Base-by-base conservation (phyloP, 2,113 vertebrate genomes). In the Dasypus novemcinctus region DNA sequence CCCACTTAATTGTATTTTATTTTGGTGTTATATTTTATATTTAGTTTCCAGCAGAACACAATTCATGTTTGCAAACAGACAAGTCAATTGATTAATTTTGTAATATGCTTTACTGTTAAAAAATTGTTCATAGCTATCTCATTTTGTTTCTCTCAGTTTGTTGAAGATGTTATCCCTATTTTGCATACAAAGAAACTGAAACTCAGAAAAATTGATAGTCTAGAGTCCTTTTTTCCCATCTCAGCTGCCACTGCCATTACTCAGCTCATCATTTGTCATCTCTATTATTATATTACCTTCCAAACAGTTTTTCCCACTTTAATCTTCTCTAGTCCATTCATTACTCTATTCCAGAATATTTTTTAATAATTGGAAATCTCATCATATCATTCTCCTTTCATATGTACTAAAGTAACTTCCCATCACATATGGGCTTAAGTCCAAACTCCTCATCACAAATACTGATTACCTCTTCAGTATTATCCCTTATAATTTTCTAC, bases 1-100 rank as follows among this genome's bases (percentile, higher is more conserved):
- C n/a, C 68, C 17, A 63, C 25, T 38, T 79, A 57, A 63, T 94
- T 43, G 63, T 95, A 38, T 76, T 90, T 91, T 95, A n/a, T 76
- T 90, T 92, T 84, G 94, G 38, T 81, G 23, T 93, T 96, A 7
- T n/a, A 72, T 93, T 96, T 90, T 78, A 63, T 79, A 79, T 54
- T 91, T 76, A 29, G 11, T 93, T 94, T 95, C 85, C 68, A 94
- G 61, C 71, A 90, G 52, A 82, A 71, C 87, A 91, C 63, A 92
- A 92, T 90, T 63, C 43, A 66, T 91, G 29, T 97, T 94, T 95
- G 46, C 87, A 92, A 54, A 85, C 78, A 54, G 31, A 76, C 94
- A 87, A 87, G 49, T 90, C 54, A 90, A 0, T 78, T 92, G 72
- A n/a, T 92, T 79, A 87, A 5, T 91, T 90, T 79, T 68, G 33